A percentile compares a stretch with the other conserved stretches of the same genome.
These are phyloP conservation scores for Anastrepha obliqua DNA, from an alignment of 1,140 invertebrate genomes.

Conservation along the genomic window DNA sequence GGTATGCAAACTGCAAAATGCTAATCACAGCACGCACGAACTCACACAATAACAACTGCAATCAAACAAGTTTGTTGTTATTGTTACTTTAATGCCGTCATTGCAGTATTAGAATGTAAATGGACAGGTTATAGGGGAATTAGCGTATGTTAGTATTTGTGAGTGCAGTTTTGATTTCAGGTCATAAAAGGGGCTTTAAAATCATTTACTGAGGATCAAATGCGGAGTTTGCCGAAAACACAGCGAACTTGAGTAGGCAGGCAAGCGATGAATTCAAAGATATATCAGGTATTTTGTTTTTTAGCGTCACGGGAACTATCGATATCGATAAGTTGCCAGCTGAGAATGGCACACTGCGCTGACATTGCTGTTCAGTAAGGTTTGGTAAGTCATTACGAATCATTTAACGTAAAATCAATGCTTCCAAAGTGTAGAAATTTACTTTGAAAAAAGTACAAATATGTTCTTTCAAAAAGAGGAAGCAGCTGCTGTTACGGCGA, in stretches of 20 bases:
- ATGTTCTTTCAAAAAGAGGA: no score
- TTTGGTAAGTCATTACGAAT: no score
- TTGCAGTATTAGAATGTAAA: not conserved
- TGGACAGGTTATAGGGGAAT: not conserved
- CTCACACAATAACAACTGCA: not conserved
- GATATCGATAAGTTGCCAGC: no score
- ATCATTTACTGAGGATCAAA: not conserved
- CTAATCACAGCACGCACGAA: conserved; percentile 48
- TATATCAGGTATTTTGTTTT: no score
- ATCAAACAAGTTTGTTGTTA: not conserved
- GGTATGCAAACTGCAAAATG: not conserved
- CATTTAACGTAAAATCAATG: no score
- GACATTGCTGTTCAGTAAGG: no score
- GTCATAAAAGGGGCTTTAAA: not conserved
- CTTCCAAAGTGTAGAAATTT: no score
- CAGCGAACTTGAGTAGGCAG: not conserved
- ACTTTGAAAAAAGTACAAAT: no score
- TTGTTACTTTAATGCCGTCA: not conserved
- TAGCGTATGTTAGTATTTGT: not conserved
- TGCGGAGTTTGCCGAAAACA: not conserved
- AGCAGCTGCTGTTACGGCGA: no score
- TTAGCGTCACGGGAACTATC: no score
- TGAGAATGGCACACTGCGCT: no score
- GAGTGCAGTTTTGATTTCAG: not conserved
- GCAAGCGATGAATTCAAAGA: no score